These are phyloP conservation scores for Dinomys branickii DNA, from an alignment of 2,113 vertebrate genomes.

Conservation along the genomic window DNA sequence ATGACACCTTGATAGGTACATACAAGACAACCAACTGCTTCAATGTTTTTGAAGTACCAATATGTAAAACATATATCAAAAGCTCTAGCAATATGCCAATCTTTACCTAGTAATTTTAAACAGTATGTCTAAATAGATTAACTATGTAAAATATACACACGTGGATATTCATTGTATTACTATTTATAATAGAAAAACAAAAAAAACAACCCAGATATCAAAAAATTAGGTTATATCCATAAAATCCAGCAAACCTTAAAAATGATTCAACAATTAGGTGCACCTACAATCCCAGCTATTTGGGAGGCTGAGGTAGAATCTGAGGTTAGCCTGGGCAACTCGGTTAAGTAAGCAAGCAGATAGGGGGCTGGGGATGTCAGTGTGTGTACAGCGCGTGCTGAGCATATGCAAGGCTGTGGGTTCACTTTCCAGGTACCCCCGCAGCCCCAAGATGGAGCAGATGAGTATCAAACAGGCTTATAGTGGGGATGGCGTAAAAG, in stretches of 20 bases:
- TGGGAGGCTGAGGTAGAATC: not conserved
- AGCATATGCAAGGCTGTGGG: not conserved
- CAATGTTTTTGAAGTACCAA: not conserved
- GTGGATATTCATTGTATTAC: not conserved
- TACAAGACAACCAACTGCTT: not conserved
- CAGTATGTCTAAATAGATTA: not conserved
- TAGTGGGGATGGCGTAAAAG: not conserved
- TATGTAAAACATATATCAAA: not conserved
- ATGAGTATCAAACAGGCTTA: not conserved
- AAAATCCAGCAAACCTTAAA: not conserved
- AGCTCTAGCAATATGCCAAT: not conserved
- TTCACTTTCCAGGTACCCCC: not conserved
- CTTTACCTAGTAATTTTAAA: not conserved
- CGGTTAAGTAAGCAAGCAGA: not conserved
- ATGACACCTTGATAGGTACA: not conserved
- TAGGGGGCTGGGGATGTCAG: not conserved
- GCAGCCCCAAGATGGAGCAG: not conserved
- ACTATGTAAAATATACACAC: not conserved
- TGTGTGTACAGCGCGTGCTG: not conserved
- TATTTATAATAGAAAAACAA: constrained; percentile 25
- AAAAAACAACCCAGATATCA: not conserved
- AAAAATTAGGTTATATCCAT: not conserved
- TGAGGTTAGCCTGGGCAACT: not conserved
- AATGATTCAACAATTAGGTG: not conserved
- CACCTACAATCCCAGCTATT: not conserved